Evolutionary conservation across 2,888 invertebrate species (phyloP), one percentile per base, ranked within the genome.

Genomic region (Odontothrips loti): DNA sequence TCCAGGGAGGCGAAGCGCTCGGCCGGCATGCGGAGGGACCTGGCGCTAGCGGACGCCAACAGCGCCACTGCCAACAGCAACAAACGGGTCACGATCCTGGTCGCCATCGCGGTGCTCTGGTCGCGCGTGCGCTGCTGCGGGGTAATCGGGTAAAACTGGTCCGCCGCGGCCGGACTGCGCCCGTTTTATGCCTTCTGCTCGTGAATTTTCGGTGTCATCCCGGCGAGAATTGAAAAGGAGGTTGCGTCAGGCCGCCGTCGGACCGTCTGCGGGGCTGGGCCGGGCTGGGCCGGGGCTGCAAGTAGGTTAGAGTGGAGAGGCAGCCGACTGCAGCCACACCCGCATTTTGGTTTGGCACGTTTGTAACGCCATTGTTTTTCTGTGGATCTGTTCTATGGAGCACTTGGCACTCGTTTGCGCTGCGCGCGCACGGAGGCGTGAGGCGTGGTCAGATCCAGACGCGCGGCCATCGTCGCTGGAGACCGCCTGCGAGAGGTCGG

Each of bases 151-250:
- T 27, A 23, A 8, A 75, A 75, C 11, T 75, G 68, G 11, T 27
- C 27, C 68, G 68, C 27, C 68, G 58, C 68, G 27, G 68, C 23
- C 23, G 23, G 27, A 1, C 23, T 6, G 58, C 68, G 11, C 68
- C n/a, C 68, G n/a, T 75, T 27, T 75, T 75, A 75, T 27, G 68
- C 68, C 68, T 9, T 75, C 68, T n/a, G 23, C 11, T 23, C 12
- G 51, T 2, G 51, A 51, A 58, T 58, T 15, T 75, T 75, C 27
- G 68, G 68, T 75, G 68, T 75, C 68, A 75, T 75, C 68, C 27
- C 68, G 23, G 12, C 68, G 58, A 58, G 58, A 58, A 58, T 15
- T 58, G 15, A 17, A 58, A n/a, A 58, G n/a, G 27, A 27, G 68
- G 68, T 75, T 75, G 68, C 68, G 68, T 75, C 68, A 75, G 68